Base-by-base conservation (phyloP, 2,888 invertebrate genomes). In the Malachius bipustulatus region DNA sequence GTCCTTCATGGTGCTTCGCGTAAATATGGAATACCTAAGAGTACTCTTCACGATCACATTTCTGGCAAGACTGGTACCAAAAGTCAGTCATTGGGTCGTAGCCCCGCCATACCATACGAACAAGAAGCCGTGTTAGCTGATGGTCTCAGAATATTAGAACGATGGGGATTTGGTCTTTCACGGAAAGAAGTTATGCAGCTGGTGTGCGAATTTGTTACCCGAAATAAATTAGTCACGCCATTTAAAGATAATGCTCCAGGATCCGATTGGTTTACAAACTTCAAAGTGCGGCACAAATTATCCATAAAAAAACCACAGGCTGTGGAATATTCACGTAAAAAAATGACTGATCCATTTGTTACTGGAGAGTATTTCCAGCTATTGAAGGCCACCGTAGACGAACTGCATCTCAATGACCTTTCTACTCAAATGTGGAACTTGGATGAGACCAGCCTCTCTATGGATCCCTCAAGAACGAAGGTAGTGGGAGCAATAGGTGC, bases 301-400 rank as follows among this genome's bases (percentile, higher is more conserved):
- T 50, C 52, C 4, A 32, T 54, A 19, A 56, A 55, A 46, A 47
- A 46, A 36, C 51, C 52, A 6, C 50, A 55, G 45, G 38, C 46
- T 10, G 47, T 53, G 3, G 52, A 54, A 41, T 39, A 29, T 8
- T 4, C 27, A n/a, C 10, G 27, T 6, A 33, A 33, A 11, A 33
- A 28, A 28, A n/a, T 12, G 6, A 13, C 27, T 8, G 27, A 28
- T 28, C 26, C 27, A 8, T 28, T 28, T 11, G 12, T 26, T n/a
- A 14, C 19, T 8, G 16, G 14, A 16, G 35, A 36, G 27, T 32
- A 34, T 26, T 32, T 36, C 14, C 12, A 24, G 4, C 11, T 36
- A 16, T 33, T 36, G 32, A 15, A 26, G 32, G 6, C 12, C 9
- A 34, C 33, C 15, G 9, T 34, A 31, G 14, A 37, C 12, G 35